Base-by-base conservation (phyloP, 2,797 vertebrate species). In the Spinus pinus region DNA sequence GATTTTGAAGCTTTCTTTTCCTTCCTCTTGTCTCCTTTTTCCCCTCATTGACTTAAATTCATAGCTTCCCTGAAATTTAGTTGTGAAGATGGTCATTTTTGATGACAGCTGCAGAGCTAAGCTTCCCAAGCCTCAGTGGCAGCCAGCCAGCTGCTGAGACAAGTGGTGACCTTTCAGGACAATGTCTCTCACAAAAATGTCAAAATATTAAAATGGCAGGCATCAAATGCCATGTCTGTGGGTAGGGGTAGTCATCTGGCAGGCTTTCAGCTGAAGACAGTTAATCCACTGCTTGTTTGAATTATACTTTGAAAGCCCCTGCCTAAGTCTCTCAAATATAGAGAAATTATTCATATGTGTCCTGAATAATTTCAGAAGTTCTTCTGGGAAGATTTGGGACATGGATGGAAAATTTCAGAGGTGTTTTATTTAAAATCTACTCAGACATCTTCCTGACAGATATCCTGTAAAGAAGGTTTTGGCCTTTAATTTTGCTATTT, bases 91-190 rank as follows among this genome's bases (percentile, higher is more conserved):
- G 73, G 77, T 88, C 31, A 56, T 83, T 94, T 96, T 91, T 90
- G 47, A 44, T 93, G 74, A 86, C 86, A 96, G 86, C 81, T 92
- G 67, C 27, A 61, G 24, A 71, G 44, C 81, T 91, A 65, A 88
- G 62, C 77, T 94, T 86, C 60, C 67, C 60, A 60, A 67, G 88
- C 80, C 69, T 93, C 82, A 86, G 24, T 86, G 92, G 88, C 90
- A 95, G 64, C 58, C 50, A 88, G 82, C 88, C 90, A 93, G 50
- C 82, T 95, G 90, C 86, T 93, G 79, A 92, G 88, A 74, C 88
- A 93, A 96, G 77, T 81, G 88, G 86, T 96, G 95, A 96, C 94
- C 94, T 96, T 96, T 94, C 73, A 85, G 91, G 90, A 94, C 81
- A 93, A 81, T 47, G 69, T 85, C 53, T 66, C 78, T 91, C 58